A percentile compares a stretch with the other conserved stretches of the same genome.
These are phyloP conservation scores for Euphysa ruthae DNA, from an alignment of 30 jellyfish, hydroid and myxozoan species.

Conservation along the genomic window DNA sequence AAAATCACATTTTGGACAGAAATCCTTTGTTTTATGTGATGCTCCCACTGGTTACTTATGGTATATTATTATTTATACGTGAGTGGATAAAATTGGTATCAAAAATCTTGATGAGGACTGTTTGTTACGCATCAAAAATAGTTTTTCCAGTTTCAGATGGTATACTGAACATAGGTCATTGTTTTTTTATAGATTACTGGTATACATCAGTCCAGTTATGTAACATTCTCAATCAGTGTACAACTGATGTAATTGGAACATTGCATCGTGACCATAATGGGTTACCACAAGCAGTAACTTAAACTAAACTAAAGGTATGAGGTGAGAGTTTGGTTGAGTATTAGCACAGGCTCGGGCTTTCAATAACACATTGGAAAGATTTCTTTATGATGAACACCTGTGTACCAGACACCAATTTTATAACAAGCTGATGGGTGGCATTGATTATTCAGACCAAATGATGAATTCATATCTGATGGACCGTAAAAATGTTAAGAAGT, in stretches of 20 bases:
- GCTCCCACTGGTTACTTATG: not conserved
- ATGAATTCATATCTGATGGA: no score
- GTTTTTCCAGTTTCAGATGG: not conserved
- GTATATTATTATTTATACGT: no score
- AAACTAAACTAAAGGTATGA: not conserved
- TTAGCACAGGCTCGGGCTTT: not conserved
- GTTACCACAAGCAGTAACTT: not conserved
- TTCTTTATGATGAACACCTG: not conserved
- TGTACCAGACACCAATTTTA: conserved; percentile 1
- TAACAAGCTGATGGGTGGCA: no score
- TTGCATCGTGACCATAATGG: not conserved
- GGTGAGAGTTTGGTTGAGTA: not conserved
- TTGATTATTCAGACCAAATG: no score
- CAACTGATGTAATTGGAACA: not conserved
- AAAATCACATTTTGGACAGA: not conserved
- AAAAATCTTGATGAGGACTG: no score
- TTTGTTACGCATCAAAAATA: not conserved
- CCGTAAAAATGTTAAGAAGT: no score
- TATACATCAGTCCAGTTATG: not conserved
- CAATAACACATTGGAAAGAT: not conserved
- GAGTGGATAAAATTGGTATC: no score
- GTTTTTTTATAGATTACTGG: not conserved
- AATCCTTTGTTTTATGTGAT: not conserved
- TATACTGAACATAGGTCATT: not conserved
- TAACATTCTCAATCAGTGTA: not conserved